Base-by-base conservation (phyloP, 2,888 invertebrate species). In the Hydriomena furcata region DNA sequence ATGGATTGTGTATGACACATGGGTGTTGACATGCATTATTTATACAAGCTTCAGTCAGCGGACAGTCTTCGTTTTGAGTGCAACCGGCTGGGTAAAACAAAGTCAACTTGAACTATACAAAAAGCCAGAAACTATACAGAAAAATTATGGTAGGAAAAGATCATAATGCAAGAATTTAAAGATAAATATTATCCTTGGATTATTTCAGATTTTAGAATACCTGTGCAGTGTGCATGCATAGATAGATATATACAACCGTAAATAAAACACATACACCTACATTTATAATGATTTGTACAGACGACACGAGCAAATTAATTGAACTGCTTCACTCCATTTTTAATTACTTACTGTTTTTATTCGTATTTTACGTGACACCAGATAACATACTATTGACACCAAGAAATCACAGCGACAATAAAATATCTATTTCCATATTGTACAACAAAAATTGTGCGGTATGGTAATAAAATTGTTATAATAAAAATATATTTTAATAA, bases 11-110 rank as follows among this genome's bases (percentile, higher is more conserved):
- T 69, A 95, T 92, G 75, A 94, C 95, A 84, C 97, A 97, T 34
- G 97, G 97, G 87, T 94, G 94, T 85, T 95, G 95, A 81, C 97
- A 97, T 81, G 94, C 93, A 75, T 93, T 92, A 81, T 94, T 94
- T 84, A 97, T 94, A 91, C 97, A 98, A 77, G 95, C 96, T 89
- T 97, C 96, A 60, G 95, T 95, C 77, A 95, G 84, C 59, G 93
- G 93, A 84, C 98, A 98, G 76, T 97, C 97, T 80, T 94, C 94
- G 90, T 97, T 95, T 79, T 92, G 93, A 79, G 94, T 93, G 93
- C 98, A 98, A 93, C 94, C 94, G 91, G 94, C 96, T 96, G 91
- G 75, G 86, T 77, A 83, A 82, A 82, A 85, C 72, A 55, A 76
- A 82, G 73, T 27, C 28, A 34, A 43, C 23, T 32, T 52, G 41